Base-by-base conservation (phyloP, 2,797 vertebrate species). In the Halcyon smyrnensis region DNA sequence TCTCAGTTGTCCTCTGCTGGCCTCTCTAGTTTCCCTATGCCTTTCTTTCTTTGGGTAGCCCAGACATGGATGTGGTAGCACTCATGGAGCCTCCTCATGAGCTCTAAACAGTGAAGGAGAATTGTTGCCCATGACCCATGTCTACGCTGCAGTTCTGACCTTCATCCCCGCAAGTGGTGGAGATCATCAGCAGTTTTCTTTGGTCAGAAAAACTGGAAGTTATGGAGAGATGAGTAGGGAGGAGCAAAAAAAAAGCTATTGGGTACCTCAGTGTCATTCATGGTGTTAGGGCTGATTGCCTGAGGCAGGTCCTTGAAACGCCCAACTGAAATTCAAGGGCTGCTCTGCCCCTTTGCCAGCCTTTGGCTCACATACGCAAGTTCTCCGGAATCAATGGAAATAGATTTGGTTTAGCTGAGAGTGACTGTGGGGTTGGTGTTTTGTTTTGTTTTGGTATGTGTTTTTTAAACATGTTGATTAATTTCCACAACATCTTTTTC, bases 101-200 rank as follows among this genome's bases (percentile, higher is more conserved):
- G 19, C 25, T 45, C 17, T 27, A 32, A 43, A 37, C 12, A 45
- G 32, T 4, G 2, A 75, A 36, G 43, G 23, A 50, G 32, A 43
- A 45, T 62, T 1, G 1, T 17, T 90, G 48, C 28, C 63, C 20
- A 46, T 68, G 63, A 63, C 12, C 7, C 1, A 1, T 7, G 21
- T 30, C 28, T 57, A 10, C 1, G 0, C 18, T 59, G 51, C 24
- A 39, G 24, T 67, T 59, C 24, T 81, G n/a, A 32, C 12, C 30
- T 69, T 62, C 0, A 0, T 60, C 65, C 19, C 46, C 51, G 13
- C 6, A 12, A 70, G 41, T 5, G 15, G 27, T 24, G 34, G 32
- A 56, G 46, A 53, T 25, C 20, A 84, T 43, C 65, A 87, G 34
- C 34, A 28, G 24, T 74, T 63, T 78, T 45, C 32, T 28, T 57